Evolutionary conservation across 2,888 invertebrate species (phyloP), one percentile per base, ranked within the genome.

Genomic region (Drosophila paranaensis): DNA sequence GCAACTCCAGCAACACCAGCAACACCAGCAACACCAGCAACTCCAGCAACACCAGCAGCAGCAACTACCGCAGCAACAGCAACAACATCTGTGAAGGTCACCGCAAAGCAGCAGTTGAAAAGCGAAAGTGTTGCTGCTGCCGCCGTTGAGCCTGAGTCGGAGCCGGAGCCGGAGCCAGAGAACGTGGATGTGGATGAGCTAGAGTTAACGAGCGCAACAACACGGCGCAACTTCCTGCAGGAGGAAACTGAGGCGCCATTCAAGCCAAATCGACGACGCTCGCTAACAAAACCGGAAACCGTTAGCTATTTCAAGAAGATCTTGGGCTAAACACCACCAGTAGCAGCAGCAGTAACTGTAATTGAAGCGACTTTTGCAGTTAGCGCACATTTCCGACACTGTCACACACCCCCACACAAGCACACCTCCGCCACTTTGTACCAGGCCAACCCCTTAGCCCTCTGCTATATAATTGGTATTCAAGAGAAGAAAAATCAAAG

Each of bases 281-380:
- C 91, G 64, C 90, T 93, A 60, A 92, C 92, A 71, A 92, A 93
- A 74, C 92, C 93, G 81, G 93, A 93, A 81, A 91, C 91, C 64
- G 90, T 90, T 72, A 92, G 92, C 88, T 93, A 93, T 81, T 91
- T 93, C 80, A 93, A 93, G 83, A 93, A 93, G 83, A 92, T 93
- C 81, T 88, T 93, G 79, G 93, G 93, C 83, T 93, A 93, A 90
- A 64, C 46, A 45, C 11, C 27, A 48, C 2, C 33, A 33, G 33
- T 10, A 33, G 33, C 33, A 33, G 42, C 54, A 40, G 53, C 30
- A 69, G 30, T 33, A 33, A 57, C 55, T 77, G 72, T 65, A 74
- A 69, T 73, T 62, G 76, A 71, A 69, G 67, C 74, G 66, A 60
- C 66, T 53, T 82, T 66, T 65, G 43, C 83, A 67, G 84, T 65